phyloP scores from a whole-genome alignment of 1,140 invertebrate genomes.

The Charaxes varanes region DNA sequence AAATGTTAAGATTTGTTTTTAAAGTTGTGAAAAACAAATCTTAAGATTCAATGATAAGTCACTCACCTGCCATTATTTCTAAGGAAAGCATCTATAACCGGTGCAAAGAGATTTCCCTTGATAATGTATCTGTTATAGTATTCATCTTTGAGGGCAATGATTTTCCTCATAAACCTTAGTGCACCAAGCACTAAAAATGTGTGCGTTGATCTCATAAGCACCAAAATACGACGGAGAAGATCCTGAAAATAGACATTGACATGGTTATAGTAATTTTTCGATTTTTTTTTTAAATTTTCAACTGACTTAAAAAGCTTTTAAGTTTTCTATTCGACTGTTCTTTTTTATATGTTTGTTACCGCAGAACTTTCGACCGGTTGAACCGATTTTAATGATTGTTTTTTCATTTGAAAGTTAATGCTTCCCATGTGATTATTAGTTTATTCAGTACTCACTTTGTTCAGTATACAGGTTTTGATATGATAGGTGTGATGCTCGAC shows the following conservation, averaged over 20 bases:
- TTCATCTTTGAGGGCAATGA: conserved; percentile 98
- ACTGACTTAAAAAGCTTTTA: too few species aligned
- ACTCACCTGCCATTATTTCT: conserved; percentile 89
- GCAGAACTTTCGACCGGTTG: too few species aligned
- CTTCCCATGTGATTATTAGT: background rate
- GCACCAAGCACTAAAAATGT: conserved; percentile 98
- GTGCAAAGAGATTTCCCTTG: conserved; percentile 95
- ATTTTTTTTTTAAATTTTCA: conserved; percentile 1
- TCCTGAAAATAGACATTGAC: conserved; percentile 73
- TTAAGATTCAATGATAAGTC: background rate
- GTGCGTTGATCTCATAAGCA: conserved; percentile 98
- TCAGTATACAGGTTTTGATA: conserved; percentile 98
- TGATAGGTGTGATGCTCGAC: conserved; percentile 99
- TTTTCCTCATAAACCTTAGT: conserved; percentile 96
- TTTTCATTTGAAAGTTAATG: too few species aligned
- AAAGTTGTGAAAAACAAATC: background rate
- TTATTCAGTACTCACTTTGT: conserved; percentile 76
- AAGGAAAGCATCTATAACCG: conserved; percentile 96
- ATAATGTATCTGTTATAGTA: conserved; percentile 98
- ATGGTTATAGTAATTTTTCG: too few species aligned
- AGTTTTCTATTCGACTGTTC: too few species aligned
- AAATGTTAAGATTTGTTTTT: too few species aligned
- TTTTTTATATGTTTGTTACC: too few species aligned
- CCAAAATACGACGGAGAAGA: conserved; percentile 93
- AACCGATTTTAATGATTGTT: too few species aligned